These are phyloP conservation scores for Probaryconus sp. DNA, from an alignment of 1,140 invertebrate genomes.

Conservation along the genomic window DNA sequence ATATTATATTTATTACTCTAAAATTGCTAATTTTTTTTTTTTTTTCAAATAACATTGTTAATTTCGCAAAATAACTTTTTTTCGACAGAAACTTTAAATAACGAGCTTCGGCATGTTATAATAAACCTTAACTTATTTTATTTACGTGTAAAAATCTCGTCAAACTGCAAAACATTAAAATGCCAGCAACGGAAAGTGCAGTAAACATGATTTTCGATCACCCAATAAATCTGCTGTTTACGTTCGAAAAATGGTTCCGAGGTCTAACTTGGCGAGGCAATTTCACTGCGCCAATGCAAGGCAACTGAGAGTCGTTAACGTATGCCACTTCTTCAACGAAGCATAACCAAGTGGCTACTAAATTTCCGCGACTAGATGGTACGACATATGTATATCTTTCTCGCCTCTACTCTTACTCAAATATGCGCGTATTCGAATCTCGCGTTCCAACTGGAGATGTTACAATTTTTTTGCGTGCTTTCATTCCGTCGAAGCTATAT, in stretches of 20 bases:
- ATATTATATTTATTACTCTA: too few species aligned
- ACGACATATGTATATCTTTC: conserved; percentile 29
- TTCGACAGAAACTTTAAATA: too few species aligned
- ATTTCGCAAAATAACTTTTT: too few species aligned
- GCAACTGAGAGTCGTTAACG: conserved; percentile 20
- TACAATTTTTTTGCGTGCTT: conserved; percentile 13
- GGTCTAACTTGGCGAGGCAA: background rate
- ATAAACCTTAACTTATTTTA: background rate
- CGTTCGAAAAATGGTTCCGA: conserved; percentile 1
- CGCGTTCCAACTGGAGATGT: conserved; percentile 25
- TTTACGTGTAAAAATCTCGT: too few species aligned
- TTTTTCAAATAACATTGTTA: too few species aligned
- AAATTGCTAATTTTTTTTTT: too few species aligned
- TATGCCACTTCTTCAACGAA: conserved; percentile 31
- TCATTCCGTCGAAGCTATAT: conserved; percentile 27
- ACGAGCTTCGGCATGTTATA: too few species aligned
- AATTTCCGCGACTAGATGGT: conserved; percentile 46
- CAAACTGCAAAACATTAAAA: too few species aligned
- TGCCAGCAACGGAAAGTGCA: background rate
- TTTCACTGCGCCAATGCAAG: conserved; percentile 4
- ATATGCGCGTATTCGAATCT: conserved; percentile 9
- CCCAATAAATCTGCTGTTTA: background rate
- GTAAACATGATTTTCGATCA: background rate
- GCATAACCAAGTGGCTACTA: conserved; percentile 50
- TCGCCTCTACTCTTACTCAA: conserved; percentile 3